Evolutionary conservation across 2,113 vertebrate species (phyloP).

Genomic region (Bambusicola thoracicus): DNA sequence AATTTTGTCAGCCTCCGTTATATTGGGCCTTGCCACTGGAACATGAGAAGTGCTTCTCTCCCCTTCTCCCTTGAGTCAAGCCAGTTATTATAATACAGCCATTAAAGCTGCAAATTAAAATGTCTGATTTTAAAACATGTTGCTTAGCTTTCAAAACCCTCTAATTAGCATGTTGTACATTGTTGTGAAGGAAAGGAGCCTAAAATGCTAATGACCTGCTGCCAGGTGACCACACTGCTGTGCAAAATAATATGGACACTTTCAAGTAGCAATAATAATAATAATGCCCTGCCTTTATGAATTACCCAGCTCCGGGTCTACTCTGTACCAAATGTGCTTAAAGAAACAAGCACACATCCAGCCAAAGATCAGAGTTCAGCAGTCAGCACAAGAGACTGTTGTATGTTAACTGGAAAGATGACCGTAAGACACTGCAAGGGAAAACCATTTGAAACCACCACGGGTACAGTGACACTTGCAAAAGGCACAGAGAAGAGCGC

Average conservation of each 20-base stretch:
- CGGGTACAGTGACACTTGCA: neutral
- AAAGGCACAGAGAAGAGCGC: neutral
- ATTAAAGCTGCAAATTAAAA: conserved; percentile 84
- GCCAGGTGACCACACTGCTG: conserved; percentile 80
- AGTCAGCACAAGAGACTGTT: conserved; percentile 20
- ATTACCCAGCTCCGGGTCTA: conserved; percentile 64
- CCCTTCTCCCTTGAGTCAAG: conserved; percentile 68
- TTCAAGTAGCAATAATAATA: conserved; percentile 44
- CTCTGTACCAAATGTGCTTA: conserved; percentile 23
- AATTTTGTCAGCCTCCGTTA: conserved; percentile 83
- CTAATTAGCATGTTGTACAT: conserved; percentile 84
- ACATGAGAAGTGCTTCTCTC: conserved; percentile 76
- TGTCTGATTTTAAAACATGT: conserved; percentile 86
- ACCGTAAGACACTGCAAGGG: neutral
- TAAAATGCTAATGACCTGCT: conserved; percentile 84
- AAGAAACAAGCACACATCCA: conserved; percentile 30
- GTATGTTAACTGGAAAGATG: conserved; percentile 34
- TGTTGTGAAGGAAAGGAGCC: conserved; percentile 78
- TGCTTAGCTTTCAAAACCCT: conserved; percentile 83
- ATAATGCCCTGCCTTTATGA: conserved; percentile 30
- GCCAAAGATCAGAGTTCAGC: conserved; percentile 37
- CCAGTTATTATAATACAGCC: conserved; percentile 82
- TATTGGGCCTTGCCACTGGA: conserved; percentile 74
- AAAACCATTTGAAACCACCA: neutral
- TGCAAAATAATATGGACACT: conserved; percentile 74